phyloP scores from a whole-genome alignment of 1,140 invertebrate species.

The Campoletis sonorensis region DNA sequence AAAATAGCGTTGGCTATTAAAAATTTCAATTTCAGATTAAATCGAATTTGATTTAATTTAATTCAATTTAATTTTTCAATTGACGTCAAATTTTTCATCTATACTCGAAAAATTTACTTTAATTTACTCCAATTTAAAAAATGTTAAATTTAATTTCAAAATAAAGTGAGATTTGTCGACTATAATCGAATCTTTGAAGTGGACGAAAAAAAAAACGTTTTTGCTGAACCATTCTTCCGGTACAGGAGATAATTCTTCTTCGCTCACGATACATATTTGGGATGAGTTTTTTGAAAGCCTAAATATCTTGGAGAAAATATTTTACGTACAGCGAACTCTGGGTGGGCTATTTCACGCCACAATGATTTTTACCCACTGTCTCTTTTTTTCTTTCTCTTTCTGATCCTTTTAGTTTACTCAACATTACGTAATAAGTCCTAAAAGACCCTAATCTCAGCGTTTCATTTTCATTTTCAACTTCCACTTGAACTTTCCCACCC shows the following conservation, averaged over 20 bases:
- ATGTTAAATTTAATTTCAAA: no score
- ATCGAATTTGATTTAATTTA: no score
- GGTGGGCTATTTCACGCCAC: constrained; percentile 59
- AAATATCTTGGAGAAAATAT: constrained; percentile 22
- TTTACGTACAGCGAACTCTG: constrained; percentile 44
- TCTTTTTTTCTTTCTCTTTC: neutral
- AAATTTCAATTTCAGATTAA: no score
- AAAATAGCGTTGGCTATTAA: no score
- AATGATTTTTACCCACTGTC: constrained; percentile 41
- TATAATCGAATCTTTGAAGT: constrained; percentile 21
- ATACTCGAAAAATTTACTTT: no score
- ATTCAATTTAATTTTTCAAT: no score
- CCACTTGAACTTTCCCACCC: constrained; percentile 44
- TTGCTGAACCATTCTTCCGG: constrained; percentile 28
- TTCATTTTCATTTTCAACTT: constrained; percentile 56
- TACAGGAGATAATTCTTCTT: constrained; percentile 5
- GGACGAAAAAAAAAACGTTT: constrained; percentile 29
- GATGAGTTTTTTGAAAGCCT: constrained; percentile 26
- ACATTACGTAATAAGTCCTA: constrained; percentile 50
- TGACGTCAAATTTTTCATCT: no score
- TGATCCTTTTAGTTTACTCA: constrained; percentile 55
- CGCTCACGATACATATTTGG: constrained; percentile 4
- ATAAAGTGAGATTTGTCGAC: no score
- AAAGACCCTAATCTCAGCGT: constrained; percentile 48
- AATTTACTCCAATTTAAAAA: no score